Evolutionary conservation across 2,113 vertebrate species (phyloP).

Genomic region (Empidonax traillii): DNA sequence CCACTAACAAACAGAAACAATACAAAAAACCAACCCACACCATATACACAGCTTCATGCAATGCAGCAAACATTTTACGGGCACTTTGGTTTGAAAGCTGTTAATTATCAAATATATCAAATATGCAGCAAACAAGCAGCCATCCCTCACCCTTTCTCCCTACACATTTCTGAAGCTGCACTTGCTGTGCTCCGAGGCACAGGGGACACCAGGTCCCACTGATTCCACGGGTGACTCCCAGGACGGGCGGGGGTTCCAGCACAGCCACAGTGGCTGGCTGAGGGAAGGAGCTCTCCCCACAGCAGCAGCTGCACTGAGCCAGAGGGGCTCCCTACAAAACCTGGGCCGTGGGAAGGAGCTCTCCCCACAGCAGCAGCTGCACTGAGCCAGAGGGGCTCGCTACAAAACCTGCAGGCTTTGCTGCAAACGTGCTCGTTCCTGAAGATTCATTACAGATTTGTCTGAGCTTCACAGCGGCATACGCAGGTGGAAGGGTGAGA

Average conservation of each 20-base stretch:
- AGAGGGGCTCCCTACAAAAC: not conserved
- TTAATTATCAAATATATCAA: not conserved
- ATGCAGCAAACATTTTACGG: not conserved
- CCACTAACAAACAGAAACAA: not conserved
- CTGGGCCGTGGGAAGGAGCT: too few relatives aligned
- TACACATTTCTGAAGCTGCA: not conserved
- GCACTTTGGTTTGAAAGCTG: not conserved
- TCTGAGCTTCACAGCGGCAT: not conserved
- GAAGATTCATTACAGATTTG: not conserved
- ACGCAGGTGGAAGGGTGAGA: not conserved
- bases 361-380: too few relatives aligned
- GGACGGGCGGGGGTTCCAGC: not conserved
- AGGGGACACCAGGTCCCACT: not conserved
- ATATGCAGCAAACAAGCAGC: not conserved
- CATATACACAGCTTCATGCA: fast-evolving
- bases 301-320: not conserved
- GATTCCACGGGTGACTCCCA: fast-evolving
- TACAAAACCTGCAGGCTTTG: not conserved
- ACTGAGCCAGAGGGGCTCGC: too few relatives aligned
- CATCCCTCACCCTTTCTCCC: not conserved
- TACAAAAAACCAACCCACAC: not conserved
- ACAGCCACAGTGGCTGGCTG: fast-evolving
- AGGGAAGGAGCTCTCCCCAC: fast-evolving
- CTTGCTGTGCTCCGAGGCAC: fast-evolving
- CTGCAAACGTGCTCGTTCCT: not conserved